A percentile compares a stretch with the other conserved stretches of the same genome.
These are phyloP conservation scores for Xiphydria camelus DNA, from an alignment of 2,888 invertebrate species.

Conservation along the genomic window DNA sequence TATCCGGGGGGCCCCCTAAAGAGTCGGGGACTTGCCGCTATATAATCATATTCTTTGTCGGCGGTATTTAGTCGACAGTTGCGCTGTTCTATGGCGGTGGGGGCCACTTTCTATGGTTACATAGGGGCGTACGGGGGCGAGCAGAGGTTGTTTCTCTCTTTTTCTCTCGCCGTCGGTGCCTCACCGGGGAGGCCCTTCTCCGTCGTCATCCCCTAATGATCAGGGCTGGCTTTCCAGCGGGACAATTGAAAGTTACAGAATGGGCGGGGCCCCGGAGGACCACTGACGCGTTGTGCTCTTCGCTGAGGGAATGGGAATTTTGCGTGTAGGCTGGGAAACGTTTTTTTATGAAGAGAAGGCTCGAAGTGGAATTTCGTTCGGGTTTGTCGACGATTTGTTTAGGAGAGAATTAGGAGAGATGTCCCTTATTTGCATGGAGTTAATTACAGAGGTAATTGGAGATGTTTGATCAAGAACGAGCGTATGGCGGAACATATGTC, in stretches of 20 bases:
- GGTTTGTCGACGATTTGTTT: no score
- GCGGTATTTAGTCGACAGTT: slow-evolving; percentile 44
- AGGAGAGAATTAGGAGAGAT: no score
- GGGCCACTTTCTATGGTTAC: slow-evolving; percentile 27
- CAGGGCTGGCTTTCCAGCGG: slow-evolving; percentile 46
- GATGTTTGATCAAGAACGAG: no score
- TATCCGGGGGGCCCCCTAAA: no score
- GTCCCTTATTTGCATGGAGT: no score
- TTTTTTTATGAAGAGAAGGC: no score
- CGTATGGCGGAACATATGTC: no score
- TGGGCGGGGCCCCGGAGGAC: slow-evolving; percentile 39
- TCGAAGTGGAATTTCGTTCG: no score
- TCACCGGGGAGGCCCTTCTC: slow-evolving; percentile 37
- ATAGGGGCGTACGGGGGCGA: slow-evolving; percentile 16
- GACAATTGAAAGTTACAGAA: slow-evolving; percentile 49
- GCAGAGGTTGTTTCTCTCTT: slow-evolving; percentile 9
- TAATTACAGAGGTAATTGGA: no score
- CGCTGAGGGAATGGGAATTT: not conserved
- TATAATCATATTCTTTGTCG: slow-evolving; percentile 25
- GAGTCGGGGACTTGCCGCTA: no score
- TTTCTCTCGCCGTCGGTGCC: slow-evolving; percentile 8
- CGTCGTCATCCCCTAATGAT: slow-evolving; percentile 41
- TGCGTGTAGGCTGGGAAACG: no score
- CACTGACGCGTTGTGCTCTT: not conserved
- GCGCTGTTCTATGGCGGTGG: slow-evolving; percentile 35